Base-by-base conservation (phyloP, 92 coral and sea anemone genomes). In the Anthopleura xanthogrammica region DNA sequence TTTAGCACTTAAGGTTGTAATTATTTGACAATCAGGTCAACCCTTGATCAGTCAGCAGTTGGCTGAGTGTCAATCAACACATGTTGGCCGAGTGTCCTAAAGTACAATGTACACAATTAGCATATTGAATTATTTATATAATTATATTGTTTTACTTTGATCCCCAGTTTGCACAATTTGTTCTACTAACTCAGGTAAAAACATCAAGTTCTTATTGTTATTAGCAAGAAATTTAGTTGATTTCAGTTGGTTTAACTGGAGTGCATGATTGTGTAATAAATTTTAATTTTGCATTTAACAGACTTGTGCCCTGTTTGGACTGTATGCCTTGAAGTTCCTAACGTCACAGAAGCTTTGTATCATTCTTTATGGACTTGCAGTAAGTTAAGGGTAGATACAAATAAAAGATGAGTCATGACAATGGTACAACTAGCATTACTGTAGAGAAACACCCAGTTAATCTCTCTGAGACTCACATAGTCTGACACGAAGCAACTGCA, bases 151-250 rank as follows among this genome's bases (percentile, higher is more conserved):
- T 62, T 62, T 62, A 14, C n/a, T 62, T 86, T 4, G 65, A 5
- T 83, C 83, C 89, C 81, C 89, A 95, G 98, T 95, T 95, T 86
- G 98, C 98, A 55, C 98, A 95, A 88, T 95, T 95, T 91, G 98
- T 95, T 13, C 88, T 95, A 43, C 80, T 95, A 60, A 95, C 98
- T 5, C 98, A 94, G 98, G 98, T 94, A 94, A 62, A 50, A 14
- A 4, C 36, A 12, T 13, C 29, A 40, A 77, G 20, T 43, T 77
- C 29, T 65, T 2, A 41, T 40, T 79, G 13, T 40, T 14, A 16
- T 36, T 56, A 2, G 72, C 6, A 43, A 56, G 58, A 20, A 1
- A 19, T 46, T 29, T 52, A 22, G 5, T 16, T 74, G 57, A 12
- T 60, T 78, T 78, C 62, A 56, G 36, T 29, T 29, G 36, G 36